Base-by-base conservation (phyloP, 2,113 vertebrate species). In the Syngnathus scovelli region DNA sequence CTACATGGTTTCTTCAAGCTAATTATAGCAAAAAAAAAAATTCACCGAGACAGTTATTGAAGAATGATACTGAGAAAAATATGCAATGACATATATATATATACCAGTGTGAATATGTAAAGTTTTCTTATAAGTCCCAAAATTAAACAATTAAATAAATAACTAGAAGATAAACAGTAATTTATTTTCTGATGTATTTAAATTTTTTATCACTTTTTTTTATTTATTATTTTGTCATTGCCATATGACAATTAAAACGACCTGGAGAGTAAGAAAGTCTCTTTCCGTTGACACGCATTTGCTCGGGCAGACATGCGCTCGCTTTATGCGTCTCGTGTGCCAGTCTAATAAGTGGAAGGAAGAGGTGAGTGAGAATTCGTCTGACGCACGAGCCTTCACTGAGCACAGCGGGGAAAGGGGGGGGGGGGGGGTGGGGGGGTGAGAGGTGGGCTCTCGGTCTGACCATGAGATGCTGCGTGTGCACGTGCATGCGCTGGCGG, bases 351-450 rank as follows among this genome's bases (percentile, higher is more conserved):
- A 77, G 63, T 56, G 70, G 68, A 83, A 77, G 65, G 61, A 48
- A 61, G 59, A 55, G 46, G 69, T 75, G 70, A 82, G 23, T 51
- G 71, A 64, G 67, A 56, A 46, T 72, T 71, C 66, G 71, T 81
- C 66, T 78, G 81, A 81, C 2, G 64, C 71, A 70, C 66, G 55
- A 60, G 39, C 5, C 64, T 76, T 79, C 73, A 80, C n/a, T 86
- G 76, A 81, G 81, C 76, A 82, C 81, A 80, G 75, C 72, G 58
- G 68, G 76, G 68, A 67, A 1, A 33, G n/a, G 52, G 5, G 16
- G 46, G 16, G 55, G n/a, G 52, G 5, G 16, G 46, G 16, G n/a
- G n/a, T n/a, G 55, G n/a, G 52, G 5, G 16, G 46, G 16, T 5
- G 1, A 11, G 54, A 4, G 23, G 23, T 5, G 54, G 10, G 1